Base-by-base conservation (phyloP, 2,888 invertebrate genomes). In the Cremastinae sp. region DNA sequence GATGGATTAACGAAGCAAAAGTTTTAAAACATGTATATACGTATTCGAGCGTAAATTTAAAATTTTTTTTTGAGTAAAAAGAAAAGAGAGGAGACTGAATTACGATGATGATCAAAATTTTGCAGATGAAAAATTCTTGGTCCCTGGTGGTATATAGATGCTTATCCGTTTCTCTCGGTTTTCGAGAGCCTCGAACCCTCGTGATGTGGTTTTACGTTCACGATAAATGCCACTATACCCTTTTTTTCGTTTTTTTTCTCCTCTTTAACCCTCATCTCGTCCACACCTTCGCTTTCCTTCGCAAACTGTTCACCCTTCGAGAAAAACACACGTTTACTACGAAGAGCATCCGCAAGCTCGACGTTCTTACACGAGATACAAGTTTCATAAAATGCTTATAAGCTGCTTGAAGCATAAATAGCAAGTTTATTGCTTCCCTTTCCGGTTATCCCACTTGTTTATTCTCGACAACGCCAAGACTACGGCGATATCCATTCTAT, bases 371-470 rank as follows among this genome's bases (percentile, higher is more conserved):
- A 12, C 5, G 36, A 54, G 34, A 43, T 53, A 45, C 51, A 70
- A 66, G 62, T 81, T 81, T 79, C 77, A 72, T 78, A 75, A 70
- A 70, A 75, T 66, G 68, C 61, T 69, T 75, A 72, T 53, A 61
- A 77, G 78, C 65, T 68, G 75, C 69, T 72, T 62, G 54, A 38
- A 64, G 68, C 69, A 78, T 79, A 79, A 81, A 82, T 79, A 82
- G 75, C 71, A 66, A 81, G 75, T 82, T 81, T 79, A 79, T 80
- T 75, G 56, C 54, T 43, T 66, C 49, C 34, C 64, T 72, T 68
- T 69, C 36, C 68, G 47, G 72, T 47, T 70, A 73, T 77, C 69
- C 56, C 56, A 75, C 78, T 72, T 78, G 72, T 72, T 78, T 72
- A 78, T 78, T 74, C 69, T 64, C 65, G 49, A 47, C 75, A 72